Evolutionary conservation across 2,888 invertebrate genomes (phyloP), one percentile per base, ranked within the genome.

Genomic region (Ernsta delagoae): DNA sequence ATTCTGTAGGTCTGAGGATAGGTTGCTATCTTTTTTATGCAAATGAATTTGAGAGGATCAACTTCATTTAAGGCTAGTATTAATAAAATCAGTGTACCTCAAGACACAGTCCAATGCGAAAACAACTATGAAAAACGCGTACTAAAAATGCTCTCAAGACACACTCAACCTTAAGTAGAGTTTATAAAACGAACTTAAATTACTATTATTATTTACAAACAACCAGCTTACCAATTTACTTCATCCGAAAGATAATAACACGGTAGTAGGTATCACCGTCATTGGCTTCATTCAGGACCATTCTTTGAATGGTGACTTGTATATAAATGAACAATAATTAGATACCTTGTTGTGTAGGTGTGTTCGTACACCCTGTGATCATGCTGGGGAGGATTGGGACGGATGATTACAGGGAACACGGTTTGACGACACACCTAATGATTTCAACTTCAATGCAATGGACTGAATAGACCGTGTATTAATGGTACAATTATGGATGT

Each of bases 331-430:
- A 65, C 48, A 50, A 65, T 59, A 65, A 66, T 66, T 66, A 53
- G 43, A 36, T 16, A 16, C 16, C 16, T 16, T 16, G 16, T 59
- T 34, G 48, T n/a, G 53, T 67, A 53, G 54, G 60, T 61, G 67
- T 41, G 59, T 64, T n/a, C 24, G n/a, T 45, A n/a, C n/a, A 45
- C 45, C n/a, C 67, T 61, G 61, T 66, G 60, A 66, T 67, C 66
- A 60, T 9, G 8, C 1, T 4, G 8, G 48, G 43, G 36, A 11
- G 7, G 31, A 39, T 16, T 16, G 16, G 16, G 16, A 9, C n/a
- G 31, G 31, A 45, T 61, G 60, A 67, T 67, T 67, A 67, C 61
- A 67, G 62, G 34, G 60, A 6, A 41, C 8, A 5, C 12, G 11
- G 56, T 48, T 62, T 68, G 61, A 8, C 50, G 50, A 54, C 56